Conservation (phyloP, 2,113 vertebrate genomes). For the Bombycilla garrulus region DNA sequence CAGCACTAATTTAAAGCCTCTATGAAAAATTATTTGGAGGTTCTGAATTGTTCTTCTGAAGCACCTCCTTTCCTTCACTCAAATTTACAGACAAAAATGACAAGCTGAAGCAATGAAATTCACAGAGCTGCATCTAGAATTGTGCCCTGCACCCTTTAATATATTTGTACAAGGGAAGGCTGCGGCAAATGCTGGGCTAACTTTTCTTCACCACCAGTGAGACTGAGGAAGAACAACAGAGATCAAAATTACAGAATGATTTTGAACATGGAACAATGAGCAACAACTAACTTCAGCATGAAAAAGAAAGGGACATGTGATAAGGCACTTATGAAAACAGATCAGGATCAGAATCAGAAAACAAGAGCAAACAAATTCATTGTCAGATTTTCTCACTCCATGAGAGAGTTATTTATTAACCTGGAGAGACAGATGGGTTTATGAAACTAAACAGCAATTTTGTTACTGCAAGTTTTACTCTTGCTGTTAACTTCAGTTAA, state of each 20-base stretch:
- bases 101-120: background rate
- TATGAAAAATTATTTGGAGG: background rate
- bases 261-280: background rate
- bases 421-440: background rate
- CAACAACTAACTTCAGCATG: background rate
- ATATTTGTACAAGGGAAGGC: background rate
- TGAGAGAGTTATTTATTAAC: background rate
- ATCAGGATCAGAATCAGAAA: background rate
- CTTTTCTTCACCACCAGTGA: background rate
- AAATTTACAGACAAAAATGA: background rate
- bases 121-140: background rate
- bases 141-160: background rate
- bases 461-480: background rate
- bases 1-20: background rate
- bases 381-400: background rate
- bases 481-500: background rate
- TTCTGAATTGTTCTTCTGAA: background rate
- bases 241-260: background rate
- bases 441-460: background rate
- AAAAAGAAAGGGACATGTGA: background rate
- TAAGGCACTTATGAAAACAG: background rate
- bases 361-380: background rate
- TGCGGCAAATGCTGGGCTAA: background rate
- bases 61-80: background rate
- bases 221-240: background rate